These are phyloP conservation scores for Ailuropoda melanoleuca DNA, from an alignment of 2,113 vertebrate genomes.

Conservation along the genomic window DNA sequence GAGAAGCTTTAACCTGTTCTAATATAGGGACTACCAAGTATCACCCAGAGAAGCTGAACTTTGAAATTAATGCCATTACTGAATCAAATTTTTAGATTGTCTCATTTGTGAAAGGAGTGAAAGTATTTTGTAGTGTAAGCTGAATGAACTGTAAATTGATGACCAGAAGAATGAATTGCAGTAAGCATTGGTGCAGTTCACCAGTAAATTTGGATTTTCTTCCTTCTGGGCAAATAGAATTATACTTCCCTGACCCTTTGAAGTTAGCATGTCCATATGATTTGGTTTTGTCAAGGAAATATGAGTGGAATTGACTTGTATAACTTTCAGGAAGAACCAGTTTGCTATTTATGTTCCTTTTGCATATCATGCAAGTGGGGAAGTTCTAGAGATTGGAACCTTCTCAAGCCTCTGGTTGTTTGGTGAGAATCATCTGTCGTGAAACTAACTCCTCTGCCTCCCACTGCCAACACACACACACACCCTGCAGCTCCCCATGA, in stretches of 20 bases:
- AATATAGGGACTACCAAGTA: neutral
- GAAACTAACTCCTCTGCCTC: neutral
- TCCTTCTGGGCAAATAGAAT: neutral
- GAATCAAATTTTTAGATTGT: neutral
- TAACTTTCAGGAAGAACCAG: constrained; percentile 4
- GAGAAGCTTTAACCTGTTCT: neutral
- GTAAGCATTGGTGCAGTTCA: neutral
- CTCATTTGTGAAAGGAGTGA: neutral
- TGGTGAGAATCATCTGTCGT: neutral
- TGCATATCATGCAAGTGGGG: neutral
- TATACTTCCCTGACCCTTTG: neutral
- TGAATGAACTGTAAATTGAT: neutral
- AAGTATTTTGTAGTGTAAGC: neutral
- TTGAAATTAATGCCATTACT: neutral
- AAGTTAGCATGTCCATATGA: neutral
- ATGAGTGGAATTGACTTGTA: neutral
- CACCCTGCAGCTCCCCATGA: neutral
- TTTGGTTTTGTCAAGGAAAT: constrained; percentile 5
- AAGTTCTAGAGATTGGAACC: neutral
- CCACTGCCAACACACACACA: rapidly evolving
- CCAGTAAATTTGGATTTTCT: neutral
- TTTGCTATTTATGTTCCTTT: neutral
- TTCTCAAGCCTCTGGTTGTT: neutral
- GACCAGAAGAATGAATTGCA: neutral
- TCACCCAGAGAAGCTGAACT: neutral